phyloP scores from a whole-genome alignment of 2,113 vertebrate genomes.

The Enhydra lutris region DNA sequence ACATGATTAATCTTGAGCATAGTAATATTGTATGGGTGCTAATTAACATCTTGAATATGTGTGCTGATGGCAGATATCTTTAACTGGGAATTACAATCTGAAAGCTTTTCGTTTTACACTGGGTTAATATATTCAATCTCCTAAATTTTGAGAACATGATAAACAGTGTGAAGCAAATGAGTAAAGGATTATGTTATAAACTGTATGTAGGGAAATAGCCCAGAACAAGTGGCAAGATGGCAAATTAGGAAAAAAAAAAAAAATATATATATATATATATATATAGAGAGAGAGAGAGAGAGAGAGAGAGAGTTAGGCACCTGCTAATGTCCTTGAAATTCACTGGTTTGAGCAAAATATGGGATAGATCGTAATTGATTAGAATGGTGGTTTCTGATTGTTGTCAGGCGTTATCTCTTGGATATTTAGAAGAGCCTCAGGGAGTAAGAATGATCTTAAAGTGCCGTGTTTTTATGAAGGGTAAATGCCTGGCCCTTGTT shows the following conservation, averaged over 20 bases:
- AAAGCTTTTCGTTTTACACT: not conserved
- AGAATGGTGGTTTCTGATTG: not conserved
- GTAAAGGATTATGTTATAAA: not conserved
- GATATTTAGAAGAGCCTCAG: not conserved
- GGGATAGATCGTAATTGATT: not conserved
- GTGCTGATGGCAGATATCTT: constrained; percentile 56
- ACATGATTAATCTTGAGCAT: constrained; percentile 64
- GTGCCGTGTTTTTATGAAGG: not conserved
- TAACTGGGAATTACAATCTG: not conserved
- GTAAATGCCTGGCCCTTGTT: not conserved
- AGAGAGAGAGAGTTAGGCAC: no score
- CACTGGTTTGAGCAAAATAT: not conserved
- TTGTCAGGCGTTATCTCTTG: not conserved
- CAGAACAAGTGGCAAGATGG: not conserved
- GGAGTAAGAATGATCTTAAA: not conserved
- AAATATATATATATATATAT: no score
- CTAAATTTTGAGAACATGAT: not conserved
- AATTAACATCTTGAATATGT: constrained; percentile 67
- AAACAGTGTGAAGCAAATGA: not conserved
- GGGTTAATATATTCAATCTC: not conserved
- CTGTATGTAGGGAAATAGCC: not conserved
- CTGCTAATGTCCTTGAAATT: not conserved
- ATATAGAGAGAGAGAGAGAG: no score
- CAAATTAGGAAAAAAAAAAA: not conserved
- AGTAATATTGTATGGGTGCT: constrained; percentile 38